These are phyloP conservation scores for Axea sp. DNA, from an alignment of 2,888 invertebrate genomes.

Conservation along the genomic window DNA sequence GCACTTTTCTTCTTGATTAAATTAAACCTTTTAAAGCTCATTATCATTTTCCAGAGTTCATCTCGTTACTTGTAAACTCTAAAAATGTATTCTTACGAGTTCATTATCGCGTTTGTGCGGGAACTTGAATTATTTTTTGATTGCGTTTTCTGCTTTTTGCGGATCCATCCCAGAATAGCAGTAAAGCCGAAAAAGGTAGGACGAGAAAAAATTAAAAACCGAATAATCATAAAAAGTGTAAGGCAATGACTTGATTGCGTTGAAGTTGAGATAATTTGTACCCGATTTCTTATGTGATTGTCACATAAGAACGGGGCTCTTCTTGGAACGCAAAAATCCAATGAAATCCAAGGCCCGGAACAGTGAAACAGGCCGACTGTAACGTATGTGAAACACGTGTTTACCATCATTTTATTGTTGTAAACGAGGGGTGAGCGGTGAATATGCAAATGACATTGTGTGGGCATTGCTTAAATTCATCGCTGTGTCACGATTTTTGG, in stretches of 20 bases:
- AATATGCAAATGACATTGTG: slow-evolving; percentile 61
- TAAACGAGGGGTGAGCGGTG: slow-evolving; percentile 56
- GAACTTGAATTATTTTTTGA: slow-evolving; percentile 12
- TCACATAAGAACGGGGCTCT: slow-evolving; percentile 44
- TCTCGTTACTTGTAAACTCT: neutral
- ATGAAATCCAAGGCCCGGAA: slow-evolving; percentile 41
- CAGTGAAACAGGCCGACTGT: slow-evolving; percentile 48
- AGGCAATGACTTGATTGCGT: slow-evolving; percentile 58
- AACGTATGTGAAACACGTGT: slow-evolving; percentile 63
- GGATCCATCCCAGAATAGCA: slow-evolving; percentile 10
- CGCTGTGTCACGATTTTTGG: slow-evolving; percentile 26
- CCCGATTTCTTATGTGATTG: slow-evolving; percentile 42
- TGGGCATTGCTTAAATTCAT: slow-evolving; percentile 43
- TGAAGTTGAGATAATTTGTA: slow-evolving; percentile 59
- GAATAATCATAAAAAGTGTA: slow-evolving; percentile 57
- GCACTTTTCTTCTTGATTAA: slow-evolving; percentile 8
- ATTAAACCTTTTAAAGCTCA: neutral
- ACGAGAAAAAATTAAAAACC: slow-evolving; percentile 31
- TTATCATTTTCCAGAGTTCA: neutral
- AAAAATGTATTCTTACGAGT: slow-evolving; percentile 17
- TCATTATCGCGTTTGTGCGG: slow-evolving; percentile 13
- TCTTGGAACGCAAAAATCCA: slow-evolving; percentile 50
- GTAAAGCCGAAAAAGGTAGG: slow-evolving; percentile 26
- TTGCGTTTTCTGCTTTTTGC: slow-evolving; percentile 3
- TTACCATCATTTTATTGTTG: slow-evolving; percentile 64